Evolutionary conservation across 2,888 invertebrate genomes (phyloP), one percentile per base, ranked within the genome.

Genomic region (Drosophila atroscutellata): DNA sequence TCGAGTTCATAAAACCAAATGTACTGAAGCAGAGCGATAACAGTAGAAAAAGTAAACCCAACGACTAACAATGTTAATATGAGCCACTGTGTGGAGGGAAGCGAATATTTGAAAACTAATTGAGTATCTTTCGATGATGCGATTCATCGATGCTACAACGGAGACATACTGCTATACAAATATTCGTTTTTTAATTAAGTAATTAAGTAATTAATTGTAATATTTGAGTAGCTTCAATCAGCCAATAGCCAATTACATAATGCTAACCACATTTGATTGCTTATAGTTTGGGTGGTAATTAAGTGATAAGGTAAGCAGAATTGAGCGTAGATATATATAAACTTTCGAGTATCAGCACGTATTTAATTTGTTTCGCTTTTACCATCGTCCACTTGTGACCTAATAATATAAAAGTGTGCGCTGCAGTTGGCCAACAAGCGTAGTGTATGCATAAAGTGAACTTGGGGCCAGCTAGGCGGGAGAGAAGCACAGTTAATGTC

Each of bases 1-100:
- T 84, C 62, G 67, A 87, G 89, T 84, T 84, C 65, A 85, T 85
- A 85, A 89, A 86, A 86, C 56, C 61, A 74, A 83, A 83, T 70
- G 72, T 68, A 66, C 59, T 58, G 32, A 45, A 15, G 34, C 26
- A 39, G 50, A 24, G 32, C 45, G 50, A 59, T 67, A 62, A 47
- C n/a, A 59, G 34, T 13, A 32, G 42, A 30, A 36, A 71, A 58
- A n/a, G n/a, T n/a, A n/a, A n/a, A n/a, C n/a, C n/a, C n/a, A n/a
- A 62, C 55, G 13, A 55, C 7, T 28, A 8, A 55, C 26, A 56
- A 61, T 55, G 42, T 60, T 56, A 50, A 56, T 34, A 42, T 26
- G 32, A 50, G 54, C 36, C 28, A 68, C 37, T 56, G 28, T 24
- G 45, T 51, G 2, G 26, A 11, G n/a, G 2, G 9, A 13, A 24